Base-by-base conservation (phyloP, 2,113 vertebrate genomes). In the Festucalex cinctus region DNA sequence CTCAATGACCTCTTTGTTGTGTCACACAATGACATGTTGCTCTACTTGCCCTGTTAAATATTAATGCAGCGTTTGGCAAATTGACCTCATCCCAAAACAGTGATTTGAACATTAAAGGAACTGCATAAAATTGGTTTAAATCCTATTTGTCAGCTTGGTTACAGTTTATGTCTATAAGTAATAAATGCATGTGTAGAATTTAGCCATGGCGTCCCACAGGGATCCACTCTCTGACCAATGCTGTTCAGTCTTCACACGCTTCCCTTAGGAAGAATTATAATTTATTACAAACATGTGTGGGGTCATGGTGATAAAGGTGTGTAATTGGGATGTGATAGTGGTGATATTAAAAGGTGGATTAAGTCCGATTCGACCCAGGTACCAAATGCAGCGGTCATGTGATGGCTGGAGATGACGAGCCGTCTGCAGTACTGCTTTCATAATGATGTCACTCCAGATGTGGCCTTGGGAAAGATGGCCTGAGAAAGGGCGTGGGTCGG, bases 391-490 rank as follows among this genome's bases (percentile, higher is more conserved):
- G n/a, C 14, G 61, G 65, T 77, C 76, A 70, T 51, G 48, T 63
- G 32, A 76, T 85, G 70, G 76, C 46, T 60, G 75, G 20, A 65
- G 64, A 74, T 53, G 69, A 71, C 74, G 26, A 53, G 41, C 80
- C 32, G 80, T 85, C 79, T 84, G 79, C 72, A 49, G 71, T 19
- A 22, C 69, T 84, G 80, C 84, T 87, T 82, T 87, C 24, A 22
- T 73, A 65, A 73, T 87, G 83, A 90, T 70, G 71, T 90, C 81
- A 90, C 79, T 80, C 83, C 85, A 89, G 86, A 89, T 88, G 86
- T 89, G 73, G 79, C 51, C 72, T 68, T 71, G 36, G 70, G 68
- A 76, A 66, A 70, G 62, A 76, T 16, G 71, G 77, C 44, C 48
- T 61, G 73, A 75, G 70, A 75, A 70, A 79, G 86, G 87, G 82